Percentiles rank a stretch among this genome's conserved stretches.
phyloP scores from a whole-genome alignment of 2,797 vertebrate genomes.

The Hipposideros larvatus region DNA sequence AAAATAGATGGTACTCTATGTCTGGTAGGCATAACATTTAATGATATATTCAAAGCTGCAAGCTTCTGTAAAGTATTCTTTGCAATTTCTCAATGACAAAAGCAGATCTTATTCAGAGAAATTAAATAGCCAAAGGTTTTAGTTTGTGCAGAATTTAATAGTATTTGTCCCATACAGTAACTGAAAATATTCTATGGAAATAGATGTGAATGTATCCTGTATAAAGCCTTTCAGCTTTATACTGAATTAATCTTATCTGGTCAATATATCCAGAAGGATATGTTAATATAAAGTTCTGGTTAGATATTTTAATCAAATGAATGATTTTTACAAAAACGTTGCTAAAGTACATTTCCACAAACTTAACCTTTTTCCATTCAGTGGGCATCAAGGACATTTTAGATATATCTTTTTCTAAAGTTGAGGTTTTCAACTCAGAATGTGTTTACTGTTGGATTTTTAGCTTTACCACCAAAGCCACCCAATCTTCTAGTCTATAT shows the following conservation, averaged over 20 bases:
- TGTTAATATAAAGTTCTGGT: conserved; percentile 2
- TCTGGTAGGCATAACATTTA: background rate
- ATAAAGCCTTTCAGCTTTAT: background rate
- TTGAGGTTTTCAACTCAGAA: background rate
- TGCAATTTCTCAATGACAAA: conserved; percentile 26
- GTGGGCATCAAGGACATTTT: background rate
- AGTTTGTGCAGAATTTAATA: conserved; percentile 49
- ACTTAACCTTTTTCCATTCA: conserved; percentile 25
- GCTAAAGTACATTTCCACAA: background rate
- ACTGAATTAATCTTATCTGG: background rate
- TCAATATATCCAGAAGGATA: background rate
- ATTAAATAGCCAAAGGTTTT: background rate
- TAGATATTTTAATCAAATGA: background rate
- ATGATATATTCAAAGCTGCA: conserved; percentile 4
- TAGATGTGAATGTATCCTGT: background rate
- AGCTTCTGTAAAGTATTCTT: background rate
- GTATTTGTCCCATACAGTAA: background rate
- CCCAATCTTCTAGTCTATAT: background rate
- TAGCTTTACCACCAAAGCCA: background rate
- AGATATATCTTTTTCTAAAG: background rate
- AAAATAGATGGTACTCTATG: conserved; percentile 31
- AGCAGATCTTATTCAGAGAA: background rate
- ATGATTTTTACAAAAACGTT: background rate
- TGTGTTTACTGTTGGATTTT: background rate
- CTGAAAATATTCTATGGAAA: conserved; percentile 35